Evolutionary conservation across 1,140 invertebrate species (phyloP).

Genomic region (Phymorhynchus buccinoides): DNA sequence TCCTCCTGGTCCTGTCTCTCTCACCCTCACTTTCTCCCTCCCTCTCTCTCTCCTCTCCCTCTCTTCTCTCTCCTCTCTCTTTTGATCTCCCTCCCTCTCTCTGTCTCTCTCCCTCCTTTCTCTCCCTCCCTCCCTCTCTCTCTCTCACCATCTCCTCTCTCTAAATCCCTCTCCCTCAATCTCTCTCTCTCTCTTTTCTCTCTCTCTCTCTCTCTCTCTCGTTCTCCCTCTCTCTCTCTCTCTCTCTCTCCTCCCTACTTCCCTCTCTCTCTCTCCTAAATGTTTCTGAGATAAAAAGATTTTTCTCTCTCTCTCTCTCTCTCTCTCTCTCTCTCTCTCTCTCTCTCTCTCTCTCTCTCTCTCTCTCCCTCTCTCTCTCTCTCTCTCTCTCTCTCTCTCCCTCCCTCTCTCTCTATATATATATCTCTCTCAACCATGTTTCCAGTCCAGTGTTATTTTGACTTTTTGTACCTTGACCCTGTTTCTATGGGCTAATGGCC

Average conservation of each 20-base stretch:
- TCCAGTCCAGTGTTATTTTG: no score
- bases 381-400: no score
- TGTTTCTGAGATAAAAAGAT: no score
- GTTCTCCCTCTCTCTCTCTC: not conserved
- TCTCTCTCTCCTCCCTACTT: not conserved
- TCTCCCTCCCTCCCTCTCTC: conserved; percentile 22
- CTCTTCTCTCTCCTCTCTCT: not conserved
- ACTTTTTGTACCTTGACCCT: no score
- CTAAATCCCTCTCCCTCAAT: not conserved
- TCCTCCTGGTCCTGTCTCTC: not conserved
- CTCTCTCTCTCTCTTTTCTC: no score
- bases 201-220: not conserved
- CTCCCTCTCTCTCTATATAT: no score
- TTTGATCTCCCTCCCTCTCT: not conserved
- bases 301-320: no score
- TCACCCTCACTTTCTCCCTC: not conserved
- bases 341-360: no score
- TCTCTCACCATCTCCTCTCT: not conserved
- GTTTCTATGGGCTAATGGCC: no score
- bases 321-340: no score
- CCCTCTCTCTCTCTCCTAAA: not conserved
- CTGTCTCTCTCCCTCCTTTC: conserved; percentile 10
- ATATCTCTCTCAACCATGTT: no score
- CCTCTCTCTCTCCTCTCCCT: not conserved
- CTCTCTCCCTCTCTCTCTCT: no score